These are phyloP conservation scores for Charadrius vociferus DNA, from an alignment of 2,113 vertebrate species.

Conservation along the genomic window DNA sequence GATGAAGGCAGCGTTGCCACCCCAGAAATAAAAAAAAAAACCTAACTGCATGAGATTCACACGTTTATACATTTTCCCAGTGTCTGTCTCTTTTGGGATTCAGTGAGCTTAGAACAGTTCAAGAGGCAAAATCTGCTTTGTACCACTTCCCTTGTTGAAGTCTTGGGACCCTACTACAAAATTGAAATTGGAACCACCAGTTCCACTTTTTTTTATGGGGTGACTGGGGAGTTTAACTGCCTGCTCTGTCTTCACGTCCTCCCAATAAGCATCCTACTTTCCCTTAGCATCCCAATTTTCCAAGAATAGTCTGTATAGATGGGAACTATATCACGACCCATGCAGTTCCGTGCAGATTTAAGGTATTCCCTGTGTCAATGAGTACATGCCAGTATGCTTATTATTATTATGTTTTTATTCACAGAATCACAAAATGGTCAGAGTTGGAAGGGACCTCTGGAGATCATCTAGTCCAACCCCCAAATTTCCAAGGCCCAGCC, in stretches of 20 bases:
- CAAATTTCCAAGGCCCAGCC: neutral
- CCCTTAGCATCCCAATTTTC: neutral
- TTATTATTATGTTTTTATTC: neutral
- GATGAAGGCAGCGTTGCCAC: neutral
- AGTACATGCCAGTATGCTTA: neutral
- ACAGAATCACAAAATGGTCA: too few species aligned
- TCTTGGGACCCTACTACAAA: neutral
- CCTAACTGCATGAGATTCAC: neutral
- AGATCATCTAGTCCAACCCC: too few species aligned
- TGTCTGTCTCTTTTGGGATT: neutral
- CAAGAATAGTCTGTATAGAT: neutral
- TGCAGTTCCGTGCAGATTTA: neutral
- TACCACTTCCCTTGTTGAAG: neutral
- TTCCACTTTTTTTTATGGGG: neutral
- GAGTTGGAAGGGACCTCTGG: too few species aligned
- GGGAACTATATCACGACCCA: neutral
- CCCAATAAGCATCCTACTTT: rapidly evolving
- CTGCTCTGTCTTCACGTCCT: neutral
- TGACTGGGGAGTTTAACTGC: neutral
- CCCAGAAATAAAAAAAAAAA: neutral
- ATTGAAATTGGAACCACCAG: neutral
- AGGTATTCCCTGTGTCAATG: neutral
- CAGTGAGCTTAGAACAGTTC: neutral
- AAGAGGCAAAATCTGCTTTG: neutral
- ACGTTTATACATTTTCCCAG: rapidly evolving